Evolutionary conservation across 2,888 invertebrate genomes (phyloP).

Genomic region (Ormia ochracea): DNA sequence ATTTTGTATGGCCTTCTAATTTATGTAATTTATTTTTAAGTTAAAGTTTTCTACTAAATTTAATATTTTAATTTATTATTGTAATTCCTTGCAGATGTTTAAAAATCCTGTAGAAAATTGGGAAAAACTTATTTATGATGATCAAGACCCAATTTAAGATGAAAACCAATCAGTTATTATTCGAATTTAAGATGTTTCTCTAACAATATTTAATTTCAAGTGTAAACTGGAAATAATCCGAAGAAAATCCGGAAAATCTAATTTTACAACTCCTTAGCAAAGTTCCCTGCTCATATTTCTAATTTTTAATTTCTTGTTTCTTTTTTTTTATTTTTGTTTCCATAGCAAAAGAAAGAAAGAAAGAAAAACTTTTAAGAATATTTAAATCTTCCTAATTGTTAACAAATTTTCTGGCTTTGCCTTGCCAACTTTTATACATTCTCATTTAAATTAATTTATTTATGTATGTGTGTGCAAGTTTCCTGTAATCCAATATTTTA

Average conservation of each 20-base stretch:
- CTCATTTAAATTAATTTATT: slow-evolving; percentile 16
- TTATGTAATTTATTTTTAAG: background rate
- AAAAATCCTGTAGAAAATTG: background rate
- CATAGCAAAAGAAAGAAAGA: background rate
- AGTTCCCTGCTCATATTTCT: too few species aligned
- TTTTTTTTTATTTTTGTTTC: background rate
- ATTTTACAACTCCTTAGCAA: too few species aligned
- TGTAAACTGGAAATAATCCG: background rate
- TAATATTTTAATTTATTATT: background rate
- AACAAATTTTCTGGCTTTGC: background rate
- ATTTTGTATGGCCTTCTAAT: background rate
- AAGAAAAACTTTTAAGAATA: background rate
- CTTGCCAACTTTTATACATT: background rate
- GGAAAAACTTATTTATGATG: background rate
- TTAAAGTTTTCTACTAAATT: background rate
- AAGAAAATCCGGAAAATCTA: background rate
- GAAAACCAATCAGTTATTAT: slow-evolving; percentile 4
- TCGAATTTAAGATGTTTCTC: background rate
- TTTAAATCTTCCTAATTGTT: slow-evolving; percentile 14
- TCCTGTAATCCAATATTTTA: slow-evolving; percentile 39
- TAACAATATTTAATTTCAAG: background rate
- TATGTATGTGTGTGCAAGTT: slow-evolving; percentile 35
- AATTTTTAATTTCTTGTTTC: background rate
- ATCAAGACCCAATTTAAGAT: slow-evolving; percentile 9
- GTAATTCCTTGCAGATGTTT: slow-evolving; percentile 35